Evolutionary conservation across 30 jellyfish, hydroid and myxozoan species (phyloP), one percentile per base, ranked within the genome.

Genomic region (Turritopsis dohrnii): DNA sequence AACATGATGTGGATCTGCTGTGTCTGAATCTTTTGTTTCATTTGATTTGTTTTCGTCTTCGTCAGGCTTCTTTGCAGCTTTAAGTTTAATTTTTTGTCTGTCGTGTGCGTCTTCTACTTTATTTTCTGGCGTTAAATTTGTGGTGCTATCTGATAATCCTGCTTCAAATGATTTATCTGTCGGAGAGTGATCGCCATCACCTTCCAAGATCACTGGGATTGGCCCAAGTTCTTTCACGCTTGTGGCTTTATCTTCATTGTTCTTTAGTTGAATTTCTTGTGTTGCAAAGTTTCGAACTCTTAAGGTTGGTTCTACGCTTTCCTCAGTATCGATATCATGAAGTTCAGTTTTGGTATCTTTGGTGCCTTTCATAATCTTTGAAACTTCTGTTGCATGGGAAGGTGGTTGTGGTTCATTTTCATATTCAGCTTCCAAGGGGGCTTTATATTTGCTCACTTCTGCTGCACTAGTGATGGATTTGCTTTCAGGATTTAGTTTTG

Each of bases 151-250:
- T n/a, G 77, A 69, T 27, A 80, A 66, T 21, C 87, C 87, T 54
- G 65, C 87, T 80, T 80, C 87, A 53, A 80, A 80, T 18, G 87
- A 80, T n/a, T 84, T 79, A 65, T 80, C 87, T 9, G 80, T 80
- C 3, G 87, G 29, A 22, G 65, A 28, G 1, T 65, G 17, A 18
- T 52, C 28, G 20, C 16, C 19, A 77, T 77, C 85, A 26, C 71
- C 21, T 1, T n/a, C 71, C 24, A 52, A 28, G 19, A 27, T 27
- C 9, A 29, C 27, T 26, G 85, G 85, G 29, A 26, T 53, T 21
- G 30, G 24, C 19, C 28, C 85, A 19, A 30, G 7, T 3, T 18
- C 28, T 29, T 77, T 60, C 29, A 25, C 16, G 1, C 27, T 53
- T 29, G 72, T 19, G 3, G 85, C 22, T n/a, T 77, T 20, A 1